Base-by-base conservation (phyloP, 2,797 vertebrate species). In the Acanthurus tractus region DNA sequence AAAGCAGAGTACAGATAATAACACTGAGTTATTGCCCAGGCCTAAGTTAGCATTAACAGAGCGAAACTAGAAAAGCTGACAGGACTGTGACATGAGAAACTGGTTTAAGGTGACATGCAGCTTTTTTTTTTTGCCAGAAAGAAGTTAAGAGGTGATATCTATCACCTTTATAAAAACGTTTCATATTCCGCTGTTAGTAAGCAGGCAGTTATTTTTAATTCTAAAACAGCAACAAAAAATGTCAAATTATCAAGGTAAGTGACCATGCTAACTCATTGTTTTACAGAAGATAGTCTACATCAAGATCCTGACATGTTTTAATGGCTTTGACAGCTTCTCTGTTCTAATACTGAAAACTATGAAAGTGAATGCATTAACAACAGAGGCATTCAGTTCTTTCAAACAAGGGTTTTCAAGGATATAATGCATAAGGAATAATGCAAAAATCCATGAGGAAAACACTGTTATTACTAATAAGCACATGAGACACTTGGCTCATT, bases 351-450 rank as follows among this genome's bases (percentile, higher is more conserved):
- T 25, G 17, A 49, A 55, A 55, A 46, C 9, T 29, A 17, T 7
- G 53, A 25, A 10, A 23, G 65, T 46, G 77, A 78, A 70, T 38
- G 12, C 44, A 49, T 20, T 58, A 44, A 18, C 44, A 53, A 20
- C 45, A 34, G 17, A 42, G 61, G 40, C 38, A 69, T 69, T 4
- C 54, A 70, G 61, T 23, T 54, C 13, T 53, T 22, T 45, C 2
- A 22, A 49, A 45, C 36, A 59, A 1, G 34, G 2, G 20, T 76
- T 64, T 38, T 29, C 42, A 61, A 73, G 11, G 48, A 0, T 25
- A 25, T 25, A 25, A 25, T 25, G 25, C 2, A 66, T 0, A 25
- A 3, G 62, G 23, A 63, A 40, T 10, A 14, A 55, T 34, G 22
- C 1, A 0, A 76, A 76, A 64, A 3, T n/a, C 2, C 52, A 29